phyloP scores from a whole-genome alignment of 1,140 invertebrate genomes.

The Zaprionus taronus region DNA sequence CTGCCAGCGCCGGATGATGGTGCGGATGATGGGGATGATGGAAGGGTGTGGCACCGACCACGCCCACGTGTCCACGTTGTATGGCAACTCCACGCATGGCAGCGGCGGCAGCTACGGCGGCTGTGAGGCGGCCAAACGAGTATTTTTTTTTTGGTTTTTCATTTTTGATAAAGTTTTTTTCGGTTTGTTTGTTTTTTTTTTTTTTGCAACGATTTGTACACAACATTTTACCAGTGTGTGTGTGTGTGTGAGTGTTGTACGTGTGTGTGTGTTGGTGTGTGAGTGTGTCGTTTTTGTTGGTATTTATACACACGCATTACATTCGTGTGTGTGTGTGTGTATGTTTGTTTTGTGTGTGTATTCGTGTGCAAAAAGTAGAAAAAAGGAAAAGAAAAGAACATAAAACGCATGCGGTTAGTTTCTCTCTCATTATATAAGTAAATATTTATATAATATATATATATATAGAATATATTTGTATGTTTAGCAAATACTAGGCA shows the following conservation, averaged over 20 bases:
- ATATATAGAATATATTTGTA: constrained; percentile 53
- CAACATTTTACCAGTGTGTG: constrained; percentile 71
- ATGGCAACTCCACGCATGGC: constrained; percentile 88
- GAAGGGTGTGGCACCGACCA: constrained; percentile 85
- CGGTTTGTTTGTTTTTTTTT: constrained; percentile 21
- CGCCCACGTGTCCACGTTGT: constrained; percentile 87
- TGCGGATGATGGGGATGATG: constrained; percentile 85
- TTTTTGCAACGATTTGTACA: constrained; percentile 74
- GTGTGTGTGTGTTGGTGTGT: constrained; percentile 41
- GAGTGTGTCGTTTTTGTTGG: constrained; percentile 50
- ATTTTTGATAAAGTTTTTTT: constrained; percentile 50
- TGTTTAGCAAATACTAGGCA: constrained; percentile 74
- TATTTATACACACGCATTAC: constrained; percentile 7
- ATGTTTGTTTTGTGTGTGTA: constrained; percentile 60
- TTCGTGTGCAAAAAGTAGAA: constrained; percentile 82
- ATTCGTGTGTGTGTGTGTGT: constrained; percentile 36
- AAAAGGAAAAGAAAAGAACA: constrained; percentile 84
- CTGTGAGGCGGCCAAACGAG: constrained; percentile 63
- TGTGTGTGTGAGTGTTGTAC: constrained; percentile 43
- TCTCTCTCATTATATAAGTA: constrained; percentile 76
- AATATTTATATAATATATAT: constrained; percentile 64
- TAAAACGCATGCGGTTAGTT: constrained; percentile 85
- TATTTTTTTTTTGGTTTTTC: constrained; percentile 38
- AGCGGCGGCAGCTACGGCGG: constrained; percentile 87
- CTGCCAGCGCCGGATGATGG: constrained; percentile 87